Percentiles rank a stretch among this genome's conserved stretches.
phyloP scores from a whole-genome alignment of 1,140 invertebrate genomes.

The Acromyrmex charruanus region DNA sequence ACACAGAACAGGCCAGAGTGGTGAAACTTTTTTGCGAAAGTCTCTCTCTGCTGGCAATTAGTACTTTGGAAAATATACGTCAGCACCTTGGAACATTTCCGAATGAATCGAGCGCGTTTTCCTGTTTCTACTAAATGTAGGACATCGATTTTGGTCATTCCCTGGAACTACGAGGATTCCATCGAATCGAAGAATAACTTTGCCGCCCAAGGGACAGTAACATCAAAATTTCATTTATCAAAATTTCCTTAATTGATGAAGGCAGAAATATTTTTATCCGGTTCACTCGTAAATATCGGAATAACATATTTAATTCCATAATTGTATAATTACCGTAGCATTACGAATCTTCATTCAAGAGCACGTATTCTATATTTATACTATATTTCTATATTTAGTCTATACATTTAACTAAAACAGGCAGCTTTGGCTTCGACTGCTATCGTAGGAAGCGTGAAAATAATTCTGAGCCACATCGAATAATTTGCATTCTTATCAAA shows the following conservation, averaged over 20 bases:
- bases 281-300: neutral
- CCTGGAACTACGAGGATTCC: constrained; percentile 11
- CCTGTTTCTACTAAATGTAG: constrained; percentile 50
- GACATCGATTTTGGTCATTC: constrained; percentile 61
- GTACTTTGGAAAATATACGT: constrained; percentile 41
- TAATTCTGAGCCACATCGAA: constrained; percentile 11
- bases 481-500: neutral
- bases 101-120: constrained; percentile 42
- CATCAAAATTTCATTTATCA: neutral
- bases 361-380: neutral
- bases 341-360: neutral
- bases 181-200: constrained; percentile 39
- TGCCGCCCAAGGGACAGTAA: neutral
- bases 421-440: neutral
- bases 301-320: neutral
- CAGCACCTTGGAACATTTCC: constrained; percentile 38
- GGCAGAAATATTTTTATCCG: constrained; percentile 8
- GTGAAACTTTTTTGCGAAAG: neutral
- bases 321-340: neutral
- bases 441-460: neutral
- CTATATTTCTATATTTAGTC: too few relatives aligned
- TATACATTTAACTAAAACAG: neutral
- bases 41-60: constrained; percentile 1
- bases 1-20: neutral
- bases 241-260: neutral